Evolutionary conservation across 1,140 invertebrate species (phyloP), one percentile per base, ranked within the genome.

Genomic region (Sycophaga agraensis): DNA sequence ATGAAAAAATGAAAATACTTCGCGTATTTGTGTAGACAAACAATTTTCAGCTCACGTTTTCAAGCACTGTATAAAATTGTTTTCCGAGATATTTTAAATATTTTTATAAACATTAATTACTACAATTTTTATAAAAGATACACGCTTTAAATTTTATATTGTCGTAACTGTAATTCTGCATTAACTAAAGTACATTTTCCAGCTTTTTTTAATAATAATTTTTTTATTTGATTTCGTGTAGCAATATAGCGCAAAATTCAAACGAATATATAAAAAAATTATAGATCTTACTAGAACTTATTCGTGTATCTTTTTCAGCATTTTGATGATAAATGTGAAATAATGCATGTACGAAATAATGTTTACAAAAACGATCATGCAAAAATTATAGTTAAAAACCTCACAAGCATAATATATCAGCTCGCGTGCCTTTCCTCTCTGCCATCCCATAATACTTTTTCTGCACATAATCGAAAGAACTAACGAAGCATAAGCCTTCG

Each of bases 341-440:
- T 45, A 45, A 51, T 34, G 21, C 46, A 26, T 16, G 31, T 8
- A 26, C 34, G 11, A 26, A 54, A 28, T 57, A 60, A 65, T 65
- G 42, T 65, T 51, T 53, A 57, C 48, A 45, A 65, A 65, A 60
- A 65, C 31, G 39, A 55, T 63, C 75, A 75, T 77, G 75, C 74
- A 74, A 64, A 72, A 73, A 70, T 70, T 19, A 63, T 46, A 63
- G 46, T 24, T 64, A 74, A 78, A 76, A 77, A 78, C 76, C 76
- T 76, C 75, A 67, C 73, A 78, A 78, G 73, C 74, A 70, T 59
- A 31, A 61, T 59, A 73, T 74, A 72, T 74, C 70, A 72, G 70
- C 73, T 76, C 71, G 72, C 72, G 73, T 74, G 73, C 73, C 68
- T 75, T 72, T 75, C 65, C 65, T 68, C 68, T 67, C 66, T 68